phyloP scores from a whole-genome alignment of 2,113 vertebrate genomes.

The Microtus pennsylvanicus region DNA sequence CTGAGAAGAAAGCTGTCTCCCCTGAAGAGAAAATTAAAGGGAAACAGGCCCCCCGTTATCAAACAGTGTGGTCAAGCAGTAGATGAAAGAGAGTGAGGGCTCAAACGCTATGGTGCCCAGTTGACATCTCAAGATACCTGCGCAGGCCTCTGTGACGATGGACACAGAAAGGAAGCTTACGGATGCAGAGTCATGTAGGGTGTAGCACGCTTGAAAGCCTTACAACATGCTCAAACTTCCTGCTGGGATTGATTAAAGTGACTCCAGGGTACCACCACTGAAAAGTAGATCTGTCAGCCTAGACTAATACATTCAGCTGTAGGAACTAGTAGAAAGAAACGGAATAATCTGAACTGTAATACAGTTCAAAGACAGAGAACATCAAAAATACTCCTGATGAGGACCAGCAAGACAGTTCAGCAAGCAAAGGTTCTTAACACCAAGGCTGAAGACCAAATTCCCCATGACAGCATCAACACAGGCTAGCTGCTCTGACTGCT shows the following conservation, averaged over 20 bases:
- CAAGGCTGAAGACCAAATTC: background rate
- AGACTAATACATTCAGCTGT: background rate
- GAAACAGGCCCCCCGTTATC: background rate
- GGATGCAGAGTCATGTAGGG: background rate
- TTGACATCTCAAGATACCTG: background rate
- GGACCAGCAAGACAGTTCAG: background rate
- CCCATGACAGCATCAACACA: background rate
- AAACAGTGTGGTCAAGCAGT: background rate
- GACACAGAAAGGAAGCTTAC: constrained; percentile 37
- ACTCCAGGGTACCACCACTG: background rate
- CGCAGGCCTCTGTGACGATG: background rate
- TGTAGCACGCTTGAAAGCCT: background rate
- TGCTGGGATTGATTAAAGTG: constrained; percentile 15
- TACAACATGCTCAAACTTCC: constrained; percentile 10
- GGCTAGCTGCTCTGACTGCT: background rate
- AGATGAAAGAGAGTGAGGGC: background rate
- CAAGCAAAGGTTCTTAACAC: background rate
- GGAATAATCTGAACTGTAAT: constrained; percentile 15
- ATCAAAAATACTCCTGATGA: background rate
- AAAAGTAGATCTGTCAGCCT: background rate
- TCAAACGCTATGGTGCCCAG: background rate
- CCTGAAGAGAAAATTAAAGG: background rate
- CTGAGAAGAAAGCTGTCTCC: background rate
- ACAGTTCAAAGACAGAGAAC: constrained; percentile 10
- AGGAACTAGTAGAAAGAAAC: background rate